Conservation (phyloP, 1,140 invertebrate species). For the Diprion similis region DNA sequence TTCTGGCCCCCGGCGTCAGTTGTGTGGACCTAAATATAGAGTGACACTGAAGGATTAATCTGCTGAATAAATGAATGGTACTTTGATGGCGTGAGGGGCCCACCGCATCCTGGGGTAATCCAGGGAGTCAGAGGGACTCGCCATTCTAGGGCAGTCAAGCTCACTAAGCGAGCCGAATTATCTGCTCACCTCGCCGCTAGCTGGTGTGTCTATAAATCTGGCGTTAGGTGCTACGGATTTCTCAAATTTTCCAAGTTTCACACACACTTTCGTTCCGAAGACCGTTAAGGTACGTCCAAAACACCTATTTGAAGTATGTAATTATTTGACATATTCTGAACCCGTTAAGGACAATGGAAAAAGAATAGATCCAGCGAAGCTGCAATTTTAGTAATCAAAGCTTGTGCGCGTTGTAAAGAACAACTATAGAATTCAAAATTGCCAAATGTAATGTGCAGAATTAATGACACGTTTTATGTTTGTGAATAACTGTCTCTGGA, state of each 20-base stretch:
- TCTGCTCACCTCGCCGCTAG: slow-evolving; percentile 24
- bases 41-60: slow-evolving; percentile 59
- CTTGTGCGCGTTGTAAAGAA: too few species aligned
- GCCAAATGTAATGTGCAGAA: too few species aligned
- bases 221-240: background rate
- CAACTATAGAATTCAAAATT: too few species aligned
- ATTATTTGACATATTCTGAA: too few species aligned
- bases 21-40: slow-evolving; percentile 49
- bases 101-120: slow-evolving; percentile 30
- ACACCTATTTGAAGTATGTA: too few species aligned
- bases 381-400: too few species aligned
- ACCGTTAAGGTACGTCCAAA: background rate
- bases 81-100: slow-evolving; percentile 49
- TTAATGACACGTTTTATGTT: background rate
- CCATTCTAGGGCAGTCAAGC: slow-evolving; percentile 42
- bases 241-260: background rate
- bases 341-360: too few species aligned
- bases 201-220: slow-evolving; percentile 11
- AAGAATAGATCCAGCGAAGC: too few species aligned
- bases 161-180: slow-evolving; percentile 40
- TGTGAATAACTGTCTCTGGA: background rate
- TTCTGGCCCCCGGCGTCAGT: background rate
- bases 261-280: background rate
- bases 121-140: slow-evolving; percentile 19
- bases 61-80: slow-evolving; percentile 57